A percentile compares a stretch with the other conserved stretches of the same genome.
Conservation (phyloP, 2,888 invertebrate species). For the Lamproptera curius region DNA sequence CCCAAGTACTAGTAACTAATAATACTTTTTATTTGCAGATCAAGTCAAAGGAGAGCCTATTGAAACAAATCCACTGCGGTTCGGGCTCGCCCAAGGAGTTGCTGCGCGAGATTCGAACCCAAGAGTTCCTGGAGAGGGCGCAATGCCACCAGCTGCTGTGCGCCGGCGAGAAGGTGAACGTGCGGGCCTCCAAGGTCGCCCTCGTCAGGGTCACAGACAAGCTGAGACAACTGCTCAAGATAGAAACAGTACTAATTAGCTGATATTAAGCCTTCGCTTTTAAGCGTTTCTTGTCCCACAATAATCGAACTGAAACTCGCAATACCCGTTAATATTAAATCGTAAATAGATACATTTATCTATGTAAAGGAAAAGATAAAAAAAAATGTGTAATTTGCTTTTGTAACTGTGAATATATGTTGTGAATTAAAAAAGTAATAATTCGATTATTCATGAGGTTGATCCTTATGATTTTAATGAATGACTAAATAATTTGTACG, state of each 20-base stretch:
- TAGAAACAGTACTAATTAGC: conserved; percentile 86
- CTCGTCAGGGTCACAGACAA: conserved; percentile 91
- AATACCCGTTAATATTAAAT: too few species aligned
- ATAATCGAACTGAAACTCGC: too few species aligned
- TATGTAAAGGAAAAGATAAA: too few species aligned
- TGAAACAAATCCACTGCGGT: conserved; percentile 84
- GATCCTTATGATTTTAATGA: too few species aligned
- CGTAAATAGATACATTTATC: too few species aligned
- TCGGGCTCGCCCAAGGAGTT: conserved; percentile 75
- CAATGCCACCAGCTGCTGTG: conserved; percentile 88
- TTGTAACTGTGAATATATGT: too few species aligned
- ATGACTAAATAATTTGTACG: too few species aligned
- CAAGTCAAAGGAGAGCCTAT: conserved; percentile 88
- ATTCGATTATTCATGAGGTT: too few species aligned
- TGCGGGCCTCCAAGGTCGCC: conserved; percentile 88
- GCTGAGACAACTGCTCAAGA: conserved; percentile 88
- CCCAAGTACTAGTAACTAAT: too few species aligned
- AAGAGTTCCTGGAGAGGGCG: conserved; percentile 89
- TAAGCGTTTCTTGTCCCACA: conserved; percentile 9
- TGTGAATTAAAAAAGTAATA: too few species aligned
- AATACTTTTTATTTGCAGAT: conserved; percentile 64
- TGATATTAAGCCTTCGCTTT: conserved; percentile 62
- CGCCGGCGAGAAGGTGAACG: conserved; percentile 88
- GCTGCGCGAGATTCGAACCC: conserved; percentile 84
- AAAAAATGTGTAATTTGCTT: too few species aligned